Evolutionary conservation across 2,113 vertebrate species (phyloP).

Genomic region (Budorcas taxicolor): DNA sequence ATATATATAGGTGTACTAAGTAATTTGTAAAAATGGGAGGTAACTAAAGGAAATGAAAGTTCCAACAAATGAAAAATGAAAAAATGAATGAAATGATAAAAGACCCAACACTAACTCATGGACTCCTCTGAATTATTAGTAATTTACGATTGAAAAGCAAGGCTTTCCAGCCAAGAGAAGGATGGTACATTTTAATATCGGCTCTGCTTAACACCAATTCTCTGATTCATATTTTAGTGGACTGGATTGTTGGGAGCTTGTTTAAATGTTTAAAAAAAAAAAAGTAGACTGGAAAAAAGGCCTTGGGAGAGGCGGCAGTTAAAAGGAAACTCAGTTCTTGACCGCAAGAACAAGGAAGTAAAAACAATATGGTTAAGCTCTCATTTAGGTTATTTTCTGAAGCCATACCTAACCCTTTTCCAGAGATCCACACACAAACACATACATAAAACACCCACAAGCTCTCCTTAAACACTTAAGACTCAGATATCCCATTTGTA

Average conservation of each 20-base stretch:
- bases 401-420: background rate
- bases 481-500: background rate
- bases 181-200: background rate
- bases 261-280: background rate
- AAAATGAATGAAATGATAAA: background rate
- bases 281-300: background rate
- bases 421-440: background rate
- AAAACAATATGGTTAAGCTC: background rate
- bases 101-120: conserved; percentile 13
- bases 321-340: conserved; percentile 2
- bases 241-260: background rate
- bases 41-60: background rate
- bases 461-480: background rate
- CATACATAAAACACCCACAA: background rate
- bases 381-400: conserved; percentile 13
- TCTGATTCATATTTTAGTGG: background rate
- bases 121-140: background rate
- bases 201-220: background rate
- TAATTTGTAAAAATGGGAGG: conserved; percentile 23
- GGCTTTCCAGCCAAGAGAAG: background rate
- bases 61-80: background rate
- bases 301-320: background rate
- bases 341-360: background rate
- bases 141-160: background rate
- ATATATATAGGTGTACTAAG: background rate